These are phyloP conservation scores for Leptura quadrifasciata DNA, from an alignment of 2,888 invertebrate genomes.

Conservation along the genomic window DNA sequence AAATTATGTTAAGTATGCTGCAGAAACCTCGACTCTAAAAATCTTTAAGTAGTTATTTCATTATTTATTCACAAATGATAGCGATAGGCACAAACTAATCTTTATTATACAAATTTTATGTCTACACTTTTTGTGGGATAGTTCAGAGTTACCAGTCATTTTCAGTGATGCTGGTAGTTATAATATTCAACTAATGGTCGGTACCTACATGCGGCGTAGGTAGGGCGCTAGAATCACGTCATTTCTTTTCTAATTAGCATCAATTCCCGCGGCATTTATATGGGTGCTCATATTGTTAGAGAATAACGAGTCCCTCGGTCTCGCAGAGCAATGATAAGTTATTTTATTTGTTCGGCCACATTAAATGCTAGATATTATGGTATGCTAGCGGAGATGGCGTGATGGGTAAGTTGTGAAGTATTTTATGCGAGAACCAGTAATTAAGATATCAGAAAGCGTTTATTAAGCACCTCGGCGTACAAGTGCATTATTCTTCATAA, in stretches of 20 bases:
- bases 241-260: conserved; percentile 20
- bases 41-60: not conserved
- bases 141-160: not conserved
- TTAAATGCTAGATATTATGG: conserved; percentile 25
- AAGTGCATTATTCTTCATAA: conserved; percentile 15
- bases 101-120: not conserved
- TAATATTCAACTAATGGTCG: not conserved
- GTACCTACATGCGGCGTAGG: not conserved
- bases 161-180: conserved; percentile 14
- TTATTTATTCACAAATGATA: not conserved
- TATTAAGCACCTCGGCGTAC: conserved; percentile 6
- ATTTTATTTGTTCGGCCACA: conserved; percentile 28
- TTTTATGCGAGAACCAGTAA: conserved; percentile 25
- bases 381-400: not conserved
- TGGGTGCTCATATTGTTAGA: conserved; percentile 19
- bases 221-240: conserved; percentile 14
- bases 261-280: not conserved
- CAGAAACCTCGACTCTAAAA: too few species aligned
- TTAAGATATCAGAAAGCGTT: conserved; percentile 29
- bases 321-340: conserved; percentile 19
- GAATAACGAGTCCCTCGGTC: conserved; percentile 15
- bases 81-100: not conserved
- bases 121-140: not conserved
- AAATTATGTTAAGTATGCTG: not conserved
- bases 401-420: conserved; percentile 13